Evolutionary conservation across 2,797 vertebrate genomes (phyloP).

Genomic region (Eulemur mongoz): DNA sequence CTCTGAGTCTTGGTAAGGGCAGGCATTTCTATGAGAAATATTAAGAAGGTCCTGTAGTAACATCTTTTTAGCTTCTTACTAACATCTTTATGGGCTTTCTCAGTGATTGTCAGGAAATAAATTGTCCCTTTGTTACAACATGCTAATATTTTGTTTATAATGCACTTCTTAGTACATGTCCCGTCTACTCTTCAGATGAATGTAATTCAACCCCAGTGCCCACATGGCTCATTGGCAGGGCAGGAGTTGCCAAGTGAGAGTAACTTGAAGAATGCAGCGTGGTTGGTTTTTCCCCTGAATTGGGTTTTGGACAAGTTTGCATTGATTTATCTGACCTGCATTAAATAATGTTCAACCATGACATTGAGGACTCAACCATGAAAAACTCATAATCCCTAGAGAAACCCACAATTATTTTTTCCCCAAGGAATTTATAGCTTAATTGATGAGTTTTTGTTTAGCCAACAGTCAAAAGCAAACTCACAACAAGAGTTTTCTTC

Average conservation of each 20-base stretch:
- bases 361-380: accelerated
- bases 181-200: background rate
- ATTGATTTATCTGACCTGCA: accelerated
- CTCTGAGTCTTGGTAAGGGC: background rate
- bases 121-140: background rate
- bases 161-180: accelerated
- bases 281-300: background rate
- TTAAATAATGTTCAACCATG: background rate
- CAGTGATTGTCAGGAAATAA: background rate
- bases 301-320: accelerated
- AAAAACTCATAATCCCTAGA: background rate
- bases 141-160: background rate
- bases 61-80: background rate
- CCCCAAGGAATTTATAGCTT: background rate
- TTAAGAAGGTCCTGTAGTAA: background rate
- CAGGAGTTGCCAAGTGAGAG: accelerated
- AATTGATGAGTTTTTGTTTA: background rate
- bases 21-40: background rate
- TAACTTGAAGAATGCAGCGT: background rate
- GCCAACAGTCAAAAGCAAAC: background rate
- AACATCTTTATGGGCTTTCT: background rate
- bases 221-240: accelerated
- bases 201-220: no score
- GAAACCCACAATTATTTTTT: background rate
- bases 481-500: background rate